Evolutionary conservation across 2,888 invertebrate genomes (phyloP), one percentile per base, ranked within the genome.

Genomic region (Heteromurus nitidus): DNA sequence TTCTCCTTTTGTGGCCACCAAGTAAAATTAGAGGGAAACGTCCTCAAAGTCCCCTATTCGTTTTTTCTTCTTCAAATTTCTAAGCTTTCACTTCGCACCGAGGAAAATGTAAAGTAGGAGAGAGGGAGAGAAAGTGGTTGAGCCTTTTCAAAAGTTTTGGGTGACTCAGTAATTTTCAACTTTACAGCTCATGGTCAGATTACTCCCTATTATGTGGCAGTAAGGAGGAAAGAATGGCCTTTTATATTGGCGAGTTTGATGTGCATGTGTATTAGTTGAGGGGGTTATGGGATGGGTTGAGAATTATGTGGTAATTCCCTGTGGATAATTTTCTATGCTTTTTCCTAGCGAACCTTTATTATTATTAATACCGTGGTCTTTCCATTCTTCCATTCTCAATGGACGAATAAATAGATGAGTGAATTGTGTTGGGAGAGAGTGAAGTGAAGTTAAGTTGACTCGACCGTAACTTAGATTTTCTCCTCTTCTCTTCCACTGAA

Each of bases 121-220:
- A 67, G 67, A 44, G 30, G 36, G 42, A 58, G 58, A 67, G 53
- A 53, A 30, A 31, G 30, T 44, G 50, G n/a, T 68, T 50, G 68
- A 68, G 50, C 68, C 31, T 30, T 68, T 53, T 53, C 30, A 53
- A 44, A 68, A 68, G 53, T 26, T 68, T 68, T 68, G 24, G 16
- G 20, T 47, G 50, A 68, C 68, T 50, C 68, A 31, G 20, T 31
- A 68, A 53, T 68, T 68, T 68, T 50, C 50, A 53, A 68, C 30
- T 68, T 58, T 58, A 58, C 58, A 24, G 58, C 58, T 58, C 50
- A 53, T 44, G 68, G 68, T 68, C 68, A 68, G 53, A 68, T 68
- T 68, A 68, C 53, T 50, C n/a, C 42, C 36, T 67, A 67, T 47
- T 67, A 67, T 47, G 67, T 42, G 36, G 22, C 28, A 20, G 18